A percentile compares a stretch with the other conserved stretches of the same genome.
phyloP scores from a whole-genome alignment of 2,797 vertebrate species.

The Brachyalestes nurse region DNA sequence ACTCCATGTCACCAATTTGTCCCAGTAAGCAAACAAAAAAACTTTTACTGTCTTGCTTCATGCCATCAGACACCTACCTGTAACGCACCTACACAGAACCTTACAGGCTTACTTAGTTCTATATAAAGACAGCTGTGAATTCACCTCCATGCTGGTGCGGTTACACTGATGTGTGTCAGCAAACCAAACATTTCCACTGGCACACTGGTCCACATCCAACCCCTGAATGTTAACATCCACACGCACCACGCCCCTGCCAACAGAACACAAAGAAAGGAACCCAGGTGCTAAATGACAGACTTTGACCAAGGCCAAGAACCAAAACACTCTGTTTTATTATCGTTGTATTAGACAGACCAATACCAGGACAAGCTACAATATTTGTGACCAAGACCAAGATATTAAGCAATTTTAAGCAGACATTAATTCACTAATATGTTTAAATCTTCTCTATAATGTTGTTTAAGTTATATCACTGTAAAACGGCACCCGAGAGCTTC shows the following conservation, averaged over 20 bases:
- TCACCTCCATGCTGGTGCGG: conserved; percentile 93
- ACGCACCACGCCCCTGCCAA: conserved; percentile 86
- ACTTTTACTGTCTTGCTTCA: no score
- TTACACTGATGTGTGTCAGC: conserved; percentile 90
- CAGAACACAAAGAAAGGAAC: conserved; percentile 24
- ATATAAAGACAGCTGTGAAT: conserved; percentile 6
- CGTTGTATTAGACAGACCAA: neutral
- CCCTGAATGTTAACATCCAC: conserved; percentile 88
- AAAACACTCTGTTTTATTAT: neutral
- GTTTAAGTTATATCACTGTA: no score
- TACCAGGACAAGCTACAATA: neutral
- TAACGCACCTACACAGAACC: neutral
- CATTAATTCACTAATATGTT: no score
- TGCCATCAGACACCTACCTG: neutral
- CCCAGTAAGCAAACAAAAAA: no score
- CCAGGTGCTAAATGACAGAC: neutral
- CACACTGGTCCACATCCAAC: conserved; percentile 88
- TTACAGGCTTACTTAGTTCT: neutral
- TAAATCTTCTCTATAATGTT: no score
- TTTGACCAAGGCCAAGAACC: neutral
- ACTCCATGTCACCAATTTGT: no score
- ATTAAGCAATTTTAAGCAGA: neutral
- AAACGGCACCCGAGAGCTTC: neutral
- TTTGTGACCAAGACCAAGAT: neutral
- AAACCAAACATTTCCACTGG: conserved; percentile 85